These are phyloP conservation scores for Ladona fulva DNA, from an alignment of 1,140 invertebrate species.

Conservation along the genomic window DNA sequence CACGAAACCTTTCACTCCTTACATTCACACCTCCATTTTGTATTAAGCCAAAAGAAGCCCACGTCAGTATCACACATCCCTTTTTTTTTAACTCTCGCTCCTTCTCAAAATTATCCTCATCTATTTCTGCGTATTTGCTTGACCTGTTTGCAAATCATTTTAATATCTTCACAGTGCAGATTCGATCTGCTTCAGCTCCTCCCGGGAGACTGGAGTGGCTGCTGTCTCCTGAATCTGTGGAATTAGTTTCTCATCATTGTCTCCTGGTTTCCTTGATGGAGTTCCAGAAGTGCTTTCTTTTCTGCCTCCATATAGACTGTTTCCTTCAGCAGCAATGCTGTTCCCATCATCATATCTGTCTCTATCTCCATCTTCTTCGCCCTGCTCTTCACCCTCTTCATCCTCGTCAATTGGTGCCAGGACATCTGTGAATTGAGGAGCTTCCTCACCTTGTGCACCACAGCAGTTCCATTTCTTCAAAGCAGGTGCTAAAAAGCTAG, in stretches of 20 bases:
- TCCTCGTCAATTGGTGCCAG: neutral
- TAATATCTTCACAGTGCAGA: neutral
- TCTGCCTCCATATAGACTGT: neutral
- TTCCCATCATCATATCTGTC: neutral
- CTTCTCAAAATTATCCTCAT: neutral
- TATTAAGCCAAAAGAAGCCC: neutral
- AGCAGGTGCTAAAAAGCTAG: neutral
- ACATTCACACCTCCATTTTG: neutral
- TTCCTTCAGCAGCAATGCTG: neutral
- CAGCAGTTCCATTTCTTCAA: neutral
- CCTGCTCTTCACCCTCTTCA: neutral
- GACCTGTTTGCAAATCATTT: too few species aligned
- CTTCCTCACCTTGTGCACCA: neutral
- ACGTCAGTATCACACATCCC: neutral
- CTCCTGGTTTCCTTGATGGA: neutral
- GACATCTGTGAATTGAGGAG: neutral
- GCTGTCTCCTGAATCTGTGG: constrained; percentile 2
- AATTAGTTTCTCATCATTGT: neutral
- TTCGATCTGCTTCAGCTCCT: neutral
- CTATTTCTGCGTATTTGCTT: neutral
- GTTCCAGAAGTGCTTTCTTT: neutral
- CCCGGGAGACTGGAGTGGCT: neutral
- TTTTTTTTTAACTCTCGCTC: neutral
- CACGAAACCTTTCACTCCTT: neutral
- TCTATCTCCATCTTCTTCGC: neutral